These are phyloP conservation scores for Macrotis lagotis DNA, from an alignment of 2,113 vertebrate genomes.

Conservation along the genomic window DNA sequence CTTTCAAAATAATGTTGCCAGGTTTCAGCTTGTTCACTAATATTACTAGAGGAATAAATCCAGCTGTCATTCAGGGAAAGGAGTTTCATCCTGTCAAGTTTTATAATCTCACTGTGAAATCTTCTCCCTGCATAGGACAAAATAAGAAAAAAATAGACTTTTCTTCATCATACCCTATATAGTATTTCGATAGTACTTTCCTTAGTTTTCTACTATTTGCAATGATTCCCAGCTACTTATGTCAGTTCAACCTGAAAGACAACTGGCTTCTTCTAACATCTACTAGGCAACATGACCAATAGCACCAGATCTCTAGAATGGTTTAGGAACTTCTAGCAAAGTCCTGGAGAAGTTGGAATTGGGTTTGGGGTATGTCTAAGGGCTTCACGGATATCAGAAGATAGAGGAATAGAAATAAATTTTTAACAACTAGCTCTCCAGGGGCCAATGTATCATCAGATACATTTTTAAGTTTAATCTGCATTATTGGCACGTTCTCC, in stretches of 20 bases:
- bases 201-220: constrained; percentile 26
- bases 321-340: not conserved
- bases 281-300: not conserved
- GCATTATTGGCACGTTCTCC: not conserved
- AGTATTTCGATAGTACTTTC: not conserved
- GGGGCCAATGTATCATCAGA: not conserved
- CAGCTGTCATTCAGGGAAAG: fast-evolving
- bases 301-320: not conserved
- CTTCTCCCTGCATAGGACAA: constrained; percentile 26
- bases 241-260: not conserved
- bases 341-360: not conserved
- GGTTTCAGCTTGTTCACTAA: too few relatives aligned
- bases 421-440: not conserved
- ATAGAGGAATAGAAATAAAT: not conserved
- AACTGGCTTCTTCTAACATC: not conserved
- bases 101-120: not conserved
- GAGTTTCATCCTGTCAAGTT: not conserved
- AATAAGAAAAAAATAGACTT: constrained; percentile 13
- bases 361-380: not conserved
- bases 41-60: fast-evolving
- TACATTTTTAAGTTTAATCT: not conserved
- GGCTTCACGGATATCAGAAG: not conserved
- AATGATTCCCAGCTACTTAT: not conserved
- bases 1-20: not conserved
- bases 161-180: not conserved